phyloP scores from a whole-genome alignment of 2,888 invertebrate species.

The Capitulum mitella region DNA sequence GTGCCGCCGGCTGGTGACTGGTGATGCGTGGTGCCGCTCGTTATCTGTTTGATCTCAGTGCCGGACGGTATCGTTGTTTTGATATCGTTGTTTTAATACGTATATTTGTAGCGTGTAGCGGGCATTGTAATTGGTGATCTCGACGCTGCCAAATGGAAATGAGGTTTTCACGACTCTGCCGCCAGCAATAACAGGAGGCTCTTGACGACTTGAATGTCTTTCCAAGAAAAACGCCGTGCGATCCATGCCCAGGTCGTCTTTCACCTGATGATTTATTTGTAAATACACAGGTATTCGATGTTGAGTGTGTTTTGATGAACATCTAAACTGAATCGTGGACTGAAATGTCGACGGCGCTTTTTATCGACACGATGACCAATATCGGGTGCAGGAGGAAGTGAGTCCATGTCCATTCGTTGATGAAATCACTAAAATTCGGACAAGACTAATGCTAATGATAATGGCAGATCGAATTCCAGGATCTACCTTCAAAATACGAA shows the following conservation, averaged over 20 bases:
- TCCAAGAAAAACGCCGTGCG: neutral
- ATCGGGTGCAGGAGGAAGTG: too few species aligned
- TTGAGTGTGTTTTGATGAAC: too few species aligned
- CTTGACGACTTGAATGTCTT: neutral
- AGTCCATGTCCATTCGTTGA: too few species aligned
- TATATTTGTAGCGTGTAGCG: neutral
- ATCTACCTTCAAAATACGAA: too few species aligned
- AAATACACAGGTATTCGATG: neutral
- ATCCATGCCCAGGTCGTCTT: neutral
- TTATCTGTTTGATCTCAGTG: neutral
- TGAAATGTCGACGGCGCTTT: too few species aligned
- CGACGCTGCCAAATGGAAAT: neutral
- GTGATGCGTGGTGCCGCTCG: neutral
- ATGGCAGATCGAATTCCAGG: too few species aligned
- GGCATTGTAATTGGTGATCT: neutral
- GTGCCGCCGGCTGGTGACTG: neutral
- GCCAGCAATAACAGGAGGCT: neutral
- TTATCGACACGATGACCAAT: too few species aligned
- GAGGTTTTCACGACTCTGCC: too few species aligned
- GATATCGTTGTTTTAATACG: neutral
- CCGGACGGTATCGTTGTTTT: neutral
- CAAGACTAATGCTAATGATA: too few species aligned
- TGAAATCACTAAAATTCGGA: too few species aligned
- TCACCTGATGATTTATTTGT: constrained; percentile 9
- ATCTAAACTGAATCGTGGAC: too few species aligned